Percentiles rank a stretch among this genome's conserved stretches.
Conservation (phyloP, 30 jellyfish, hydroid and myxozoan species). For the Aurelia coerulea region DNA sequence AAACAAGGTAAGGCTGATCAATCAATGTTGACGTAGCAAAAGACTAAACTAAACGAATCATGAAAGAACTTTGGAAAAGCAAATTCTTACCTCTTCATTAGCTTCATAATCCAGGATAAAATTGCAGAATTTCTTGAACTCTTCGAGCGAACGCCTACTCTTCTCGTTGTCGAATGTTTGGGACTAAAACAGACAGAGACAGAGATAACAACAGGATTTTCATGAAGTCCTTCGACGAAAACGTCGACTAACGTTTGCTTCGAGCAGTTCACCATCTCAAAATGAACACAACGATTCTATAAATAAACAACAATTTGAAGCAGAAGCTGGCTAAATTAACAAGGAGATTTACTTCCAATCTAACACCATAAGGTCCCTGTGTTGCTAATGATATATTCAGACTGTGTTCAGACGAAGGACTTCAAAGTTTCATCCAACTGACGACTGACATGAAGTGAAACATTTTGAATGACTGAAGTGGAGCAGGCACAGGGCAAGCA, state of each 20-base stretch:
- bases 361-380: too few relatives aligned
- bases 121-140: constrained; percentile 77
- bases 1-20: neutral
- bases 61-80: neutral
- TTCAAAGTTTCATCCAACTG: too few relatives aligned
- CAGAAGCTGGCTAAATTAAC: too few relatives aligned
- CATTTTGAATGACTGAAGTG: too few relatives aligned
- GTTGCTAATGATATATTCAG: too few relatives aligned
- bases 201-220: constrained; percentile 2
- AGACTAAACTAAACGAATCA: neutral
- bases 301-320: neutral
- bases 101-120: constrained; percentile 84
- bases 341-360: too few relatives aligned
- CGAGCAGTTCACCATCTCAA: neutral
- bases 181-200: neutral
- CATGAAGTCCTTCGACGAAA: neutral
- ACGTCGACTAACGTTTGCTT: neutral
- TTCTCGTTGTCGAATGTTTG: constrained; percentile 53
- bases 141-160: constrained; percentile 69
- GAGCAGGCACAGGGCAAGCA: too few relatives aligned
- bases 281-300: neutral
- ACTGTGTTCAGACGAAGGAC: too few relatives aligned
- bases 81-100: constrained; percentile 51
- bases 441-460: too few relatives aligned
- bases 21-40: constrained; percentile 29